Evolutionary conservation across 2,888 invertebrate genomes (phyloP), one percentile per base, ranked within the genome.

Genomic region (Heliconius erato): DNA sequence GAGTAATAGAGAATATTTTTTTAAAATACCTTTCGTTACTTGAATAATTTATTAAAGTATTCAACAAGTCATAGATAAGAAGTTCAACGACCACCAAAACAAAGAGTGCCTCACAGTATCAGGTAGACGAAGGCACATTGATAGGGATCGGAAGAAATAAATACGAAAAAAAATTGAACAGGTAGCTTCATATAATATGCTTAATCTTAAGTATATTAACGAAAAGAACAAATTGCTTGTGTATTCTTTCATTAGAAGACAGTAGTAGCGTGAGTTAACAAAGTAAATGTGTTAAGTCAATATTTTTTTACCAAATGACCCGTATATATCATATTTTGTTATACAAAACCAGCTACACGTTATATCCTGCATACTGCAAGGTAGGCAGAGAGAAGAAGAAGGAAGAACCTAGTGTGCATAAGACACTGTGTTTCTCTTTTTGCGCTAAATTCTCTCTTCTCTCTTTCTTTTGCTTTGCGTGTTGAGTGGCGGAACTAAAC

Each of bases 61-160:
- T 91, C 90, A 90, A 89, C 84, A 90, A 90, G 86, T 89, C 89
- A 90, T 86, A 91, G 93, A 94, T 93, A 93, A 91, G 85, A 86
- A 90, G 93, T 92, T 92, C 89, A 89, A 88, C 88, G 91, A 92
- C 91, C 93, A 88, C 84, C 86, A 85, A 87, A 88, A 91, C 90
- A 92, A 93, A 92, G 90, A 91, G 85, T 88, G 79, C 88, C 88
- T 91, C 89, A 89, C 85, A 87, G 87, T 87, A 89, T 87, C 90
- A 91, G 90, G 89, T 90, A 90, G 88, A 89, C 87, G 84, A 89
- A 87, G 84, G 85, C 82, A 84, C 35, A n/a, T 65, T 71, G 74
- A 84, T 79, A 80, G 67, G 63, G 78, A 78, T 28, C n/a, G 71
- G 67, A 32, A 49, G 12, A 7, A 74, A 69, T 71, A 3, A 69